Percentiles rank a stretch among this genome's conserved stretches.
Conservation (phyloP, 1,140 invertebrate genomes). For the Drosophila auraria region DNA sequence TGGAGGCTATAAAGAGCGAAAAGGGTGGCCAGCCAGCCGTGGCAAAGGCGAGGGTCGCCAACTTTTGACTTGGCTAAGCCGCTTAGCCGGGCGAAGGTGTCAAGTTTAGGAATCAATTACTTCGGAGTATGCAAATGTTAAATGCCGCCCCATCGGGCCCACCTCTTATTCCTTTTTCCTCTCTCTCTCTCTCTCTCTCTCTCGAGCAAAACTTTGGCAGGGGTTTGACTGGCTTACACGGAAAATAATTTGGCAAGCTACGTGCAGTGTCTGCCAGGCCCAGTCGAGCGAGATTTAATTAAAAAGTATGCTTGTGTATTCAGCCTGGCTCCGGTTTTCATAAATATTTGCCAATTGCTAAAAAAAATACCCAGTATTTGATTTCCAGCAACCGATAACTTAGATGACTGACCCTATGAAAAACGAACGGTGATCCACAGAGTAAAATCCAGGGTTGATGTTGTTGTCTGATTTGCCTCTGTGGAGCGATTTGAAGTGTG, state of each 20-base stretch:
- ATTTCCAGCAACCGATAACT: too few relatives aligned
- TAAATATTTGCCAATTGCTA: neutral
- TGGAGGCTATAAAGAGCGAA: neutral
- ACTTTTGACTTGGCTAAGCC: slow-evolving; percentile 60
- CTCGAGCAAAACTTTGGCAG: slow-evolving; percentile 23
- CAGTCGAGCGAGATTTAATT: neutral
- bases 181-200: neutral
- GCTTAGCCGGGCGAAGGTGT: slow-evolving; percentile 74
- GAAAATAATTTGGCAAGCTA: neutral
- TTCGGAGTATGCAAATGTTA: slow-evolving; percentile 50
- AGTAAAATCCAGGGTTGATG: too few relatives aligned
- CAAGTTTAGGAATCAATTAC: slow-evolving; percentile 83
- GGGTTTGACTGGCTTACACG: neutral
- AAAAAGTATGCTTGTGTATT: neutral
- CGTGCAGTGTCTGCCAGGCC: neutral
- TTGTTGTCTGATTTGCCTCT: too few relatives aligned
- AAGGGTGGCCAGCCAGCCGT: slow-evolving; percentile 25
- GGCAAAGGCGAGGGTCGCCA: slow-evolving; percentile 23
- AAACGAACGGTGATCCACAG: too few relatives aligned
- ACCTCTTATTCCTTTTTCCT: neutral
- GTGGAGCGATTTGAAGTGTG: too few relatives aligned
- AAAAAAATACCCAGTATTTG: too few relatives aligned
- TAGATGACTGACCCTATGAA: too few relatives aligned
- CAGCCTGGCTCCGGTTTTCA: too few relatives aligned
- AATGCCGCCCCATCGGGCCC: slow-evolving; percentile 8